Evolutionary conservation across 35 echinoderm and acorn worm species (phyloP).

Genomic region (Apostichopus japonicus): DNA sequence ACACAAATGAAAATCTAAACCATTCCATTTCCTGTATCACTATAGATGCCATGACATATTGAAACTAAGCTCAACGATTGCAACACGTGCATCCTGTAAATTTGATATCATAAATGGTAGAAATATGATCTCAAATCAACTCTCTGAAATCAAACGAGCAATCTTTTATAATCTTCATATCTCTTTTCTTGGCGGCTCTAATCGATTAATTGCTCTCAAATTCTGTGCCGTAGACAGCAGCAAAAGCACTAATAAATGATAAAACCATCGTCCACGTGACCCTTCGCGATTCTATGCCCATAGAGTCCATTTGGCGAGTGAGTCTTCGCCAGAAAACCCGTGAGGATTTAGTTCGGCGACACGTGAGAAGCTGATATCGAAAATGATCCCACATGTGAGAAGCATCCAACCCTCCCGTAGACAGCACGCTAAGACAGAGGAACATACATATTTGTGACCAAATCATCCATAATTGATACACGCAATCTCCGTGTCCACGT

Average conservation of each 20-base stretch:
- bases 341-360: not conserved
- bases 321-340: not conserved
- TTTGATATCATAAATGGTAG: no score
- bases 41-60: no score
- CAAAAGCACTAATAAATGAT: not conserved
- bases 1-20: no score
- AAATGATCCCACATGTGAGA: constrained; percentile 19
- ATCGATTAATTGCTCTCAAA: not conserved
- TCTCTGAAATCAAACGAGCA: no score
- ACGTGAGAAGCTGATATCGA: not conserved
- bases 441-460: constrained; percentile 19
- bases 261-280: constrained; percentile 28
- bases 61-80: no score
- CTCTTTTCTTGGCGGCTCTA: no score
- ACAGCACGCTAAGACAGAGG: not conserved
- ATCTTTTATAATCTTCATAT: no score
- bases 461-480: not conserved
- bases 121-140: no score
- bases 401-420: not conserved
- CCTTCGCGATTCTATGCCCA: not conserved
- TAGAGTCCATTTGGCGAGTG: not conserved
- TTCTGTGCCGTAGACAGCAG: not conserved
- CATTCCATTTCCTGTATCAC: no score
- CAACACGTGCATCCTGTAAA: no score
- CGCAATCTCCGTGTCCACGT: not conserved